A percentile compares a stretch with the other conserved stretches of the same genome.
These are phyloP conservation scores for Leiothrix lutea DNA, from an alignment of 2,113 vertebrate genomes.

Conservation along the genomic window DNA sequence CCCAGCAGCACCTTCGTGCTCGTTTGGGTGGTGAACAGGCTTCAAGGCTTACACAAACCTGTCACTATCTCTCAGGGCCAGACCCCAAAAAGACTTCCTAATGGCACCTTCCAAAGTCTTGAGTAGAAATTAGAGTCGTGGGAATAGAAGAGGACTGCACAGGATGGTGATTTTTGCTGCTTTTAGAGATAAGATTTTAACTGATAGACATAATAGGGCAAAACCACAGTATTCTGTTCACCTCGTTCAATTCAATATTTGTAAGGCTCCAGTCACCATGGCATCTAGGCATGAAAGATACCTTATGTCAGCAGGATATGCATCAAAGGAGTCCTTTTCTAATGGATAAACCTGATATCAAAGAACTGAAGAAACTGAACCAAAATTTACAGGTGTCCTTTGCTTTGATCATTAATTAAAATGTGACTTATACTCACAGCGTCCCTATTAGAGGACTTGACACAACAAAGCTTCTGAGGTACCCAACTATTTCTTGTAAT, in stretches of 20 bases:
- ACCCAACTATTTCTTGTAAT: constrained; percentile 74
- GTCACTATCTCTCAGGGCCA: not conserved
- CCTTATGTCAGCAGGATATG: constrained; percentile 48
- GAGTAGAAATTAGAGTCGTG: not conserved
- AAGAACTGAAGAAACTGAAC: constrained; percentile 65
- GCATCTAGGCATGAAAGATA: constrained; percentile 56
- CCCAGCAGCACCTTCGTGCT: not conserved
- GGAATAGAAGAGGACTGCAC: not conserved
- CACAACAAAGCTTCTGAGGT: constrained; percentile 73
- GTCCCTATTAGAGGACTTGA: constrained; percentile 74
- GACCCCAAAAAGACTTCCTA: not conserved
- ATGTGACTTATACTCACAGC: constrained; percentile 70
- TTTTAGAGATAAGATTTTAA: constrained; percentile 31
- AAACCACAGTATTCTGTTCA: not conserved
- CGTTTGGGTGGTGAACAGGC: accelerated
- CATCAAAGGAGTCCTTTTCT: constrained; percentile 66
- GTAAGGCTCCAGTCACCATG: constrained; percentile 15
- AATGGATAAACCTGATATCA: constrained; percentile 67
- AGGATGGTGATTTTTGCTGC: not conserved
- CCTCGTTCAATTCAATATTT: not conserved
- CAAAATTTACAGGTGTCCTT: constrained; percentile 74
- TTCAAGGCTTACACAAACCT: not conserved
- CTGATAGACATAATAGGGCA: not conserved
- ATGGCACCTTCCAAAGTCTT: not conserved
- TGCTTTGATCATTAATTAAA: constrained; percentile 80